Evolutionary conservation across 2,888 invertebrate species (phyloP).

Genomic region (Cyrtodaria siliqua): DNA sequence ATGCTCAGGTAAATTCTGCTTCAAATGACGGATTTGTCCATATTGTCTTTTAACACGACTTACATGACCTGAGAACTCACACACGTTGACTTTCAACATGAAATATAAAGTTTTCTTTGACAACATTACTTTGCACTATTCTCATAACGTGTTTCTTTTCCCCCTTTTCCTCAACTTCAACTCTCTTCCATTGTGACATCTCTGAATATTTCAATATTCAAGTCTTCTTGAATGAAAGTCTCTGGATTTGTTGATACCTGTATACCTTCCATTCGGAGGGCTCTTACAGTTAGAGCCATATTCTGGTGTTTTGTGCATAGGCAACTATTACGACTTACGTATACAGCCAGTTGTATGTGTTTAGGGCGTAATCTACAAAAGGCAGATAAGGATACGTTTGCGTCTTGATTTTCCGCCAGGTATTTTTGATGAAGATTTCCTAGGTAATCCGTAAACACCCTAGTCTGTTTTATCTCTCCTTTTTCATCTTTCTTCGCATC

Average conservation of each 20-base stretch:
- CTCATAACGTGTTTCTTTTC: constrained; percentile 23
- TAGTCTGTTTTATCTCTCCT: constrained; percentile 21
- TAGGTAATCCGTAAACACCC: constrained; percentile 28
- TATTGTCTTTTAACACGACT: constrained; percentile 15
- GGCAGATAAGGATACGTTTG: constrained; percentile 28
- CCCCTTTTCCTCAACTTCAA: constrained; percentile 28
- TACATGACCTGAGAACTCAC: constrained; percentile 10
- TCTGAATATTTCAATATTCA: constrained; percentile 10
- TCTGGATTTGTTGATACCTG: constrained; percentile 21
- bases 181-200: constrained; percentile 36
- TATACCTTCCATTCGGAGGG: constrained; percentile 12
- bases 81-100: constrained; percentile 15
- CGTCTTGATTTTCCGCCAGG: constrained; percentile 27
- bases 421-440: constrained; percentile 21
- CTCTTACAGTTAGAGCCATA: constrained; percentile 18
- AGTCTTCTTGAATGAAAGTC: constrained; percentile 15
- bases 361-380: constrained; percentile 40
- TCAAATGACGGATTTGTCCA: constrained; percentile 10
- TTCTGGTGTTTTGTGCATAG: constrained; percentile 42
- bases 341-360: constrained; percentile 26
- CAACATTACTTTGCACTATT: constrained; percentile 1
- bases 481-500: constrained; percentile 24
- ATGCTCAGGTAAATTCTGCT: constrained; percentile 18
- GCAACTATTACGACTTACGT: constrained; percentile 25
- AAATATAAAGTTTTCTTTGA: constrained; percentile 15